Percentiles rank a stretch among this genome's conserved stretches.
Conservation (phyloP, 1,140 invertebrate species). For the Euwallacea fornicatus region DNA sequence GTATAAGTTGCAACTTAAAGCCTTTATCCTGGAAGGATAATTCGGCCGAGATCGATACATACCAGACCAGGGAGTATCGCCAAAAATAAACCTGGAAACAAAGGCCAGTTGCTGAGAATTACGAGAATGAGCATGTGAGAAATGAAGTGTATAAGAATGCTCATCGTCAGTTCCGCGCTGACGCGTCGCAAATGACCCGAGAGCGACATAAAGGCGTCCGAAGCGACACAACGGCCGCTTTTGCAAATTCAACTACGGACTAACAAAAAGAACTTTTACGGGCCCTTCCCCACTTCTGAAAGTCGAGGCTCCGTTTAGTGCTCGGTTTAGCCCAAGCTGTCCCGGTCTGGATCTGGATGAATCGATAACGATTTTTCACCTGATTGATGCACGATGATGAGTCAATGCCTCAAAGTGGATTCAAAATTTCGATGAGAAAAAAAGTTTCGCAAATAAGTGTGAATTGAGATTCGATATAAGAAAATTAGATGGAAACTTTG, state of each 20-base stretch:
- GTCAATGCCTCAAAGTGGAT: not conserved
- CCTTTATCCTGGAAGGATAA: no score
- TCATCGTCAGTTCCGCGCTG: conserved; percentile 48
- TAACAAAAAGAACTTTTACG: conserved; percentile 31
- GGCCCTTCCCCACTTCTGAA: conserved; percentile 25
- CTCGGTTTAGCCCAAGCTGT: conserved; percentile 15
- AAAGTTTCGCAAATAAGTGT: not conserved
- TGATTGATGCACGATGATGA: conserved; percentile 4
- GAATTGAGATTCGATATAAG: no score
- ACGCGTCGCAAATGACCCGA: conserved; percentile 48
- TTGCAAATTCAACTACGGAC: conserved; percentile 26
- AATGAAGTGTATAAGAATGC: conserved; percentile 49
- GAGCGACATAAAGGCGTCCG: conserved; percentile 48
- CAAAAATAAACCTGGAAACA: conserved; percentile 3
- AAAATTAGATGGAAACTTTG: no score
- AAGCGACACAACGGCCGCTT: conserved; percentile 24
- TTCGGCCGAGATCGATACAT: not conserved
- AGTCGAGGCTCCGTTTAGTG: conserved; percentile 11
- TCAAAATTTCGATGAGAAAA: not conserved
- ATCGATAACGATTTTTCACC: conserved; percentile 36
- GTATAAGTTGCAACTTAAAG: no score
- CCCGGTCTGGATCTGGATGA: not conserved
- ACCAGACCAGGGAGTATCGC: not conserved
- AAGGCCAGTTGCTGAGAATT: conserved; percentile 27
- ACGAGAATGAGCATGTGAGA: conserved; percentile 40